These are phyloP conservation scores for Lepilemur septentrionalis DNA, from an alignment of 2,797 vertebrate species.

Conservation along the genomic window DNA sequence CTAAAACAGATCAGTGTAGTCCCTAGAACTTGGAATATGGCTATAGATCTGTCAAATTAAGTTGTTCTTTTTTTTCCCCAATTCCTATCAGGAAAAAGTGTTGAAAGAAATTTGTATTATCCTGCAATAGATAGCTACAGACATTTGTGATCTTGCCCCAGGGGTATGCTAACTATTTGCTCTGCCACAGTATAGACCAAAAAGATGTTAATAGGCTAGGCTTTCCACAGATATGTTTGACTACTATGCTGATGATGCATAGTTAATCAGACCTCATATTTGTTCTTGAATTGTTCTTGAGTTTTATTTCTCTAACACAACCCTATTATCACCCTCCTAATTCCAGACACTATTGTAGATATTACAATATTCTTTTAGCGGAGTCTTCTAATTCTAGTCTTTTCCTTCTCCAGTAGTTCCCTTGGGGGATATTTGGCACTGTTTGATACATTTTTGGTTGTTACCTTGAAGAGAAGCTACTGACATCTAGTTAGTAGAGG, in stretches of 20 bases:
- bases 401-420: background rate
- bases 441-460: background rate
- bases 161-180: background rate
- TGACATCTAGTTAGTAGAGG: background rate
- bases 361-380: background rate
- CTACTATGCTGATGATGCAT: background rate
- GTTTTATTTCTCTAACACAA: background rate
- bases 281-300: background rate
- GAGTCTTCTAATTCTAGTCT: background rate
- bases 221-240: background rate
- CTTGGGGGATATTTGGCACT: background rate
- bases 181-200: background rate
- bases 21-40: background rate
- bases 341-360: background rate
- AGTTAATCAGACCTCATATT: background rate
- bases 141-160: background rate
- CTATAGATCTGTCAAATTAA: background rate
- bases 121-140: background rate
- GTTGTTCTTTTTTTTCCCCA: rapidly evolving
- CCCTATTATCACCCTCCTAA: background rate
- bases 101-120: background rate
- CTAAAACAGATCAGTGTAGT: background rate
- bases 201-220: background rate
- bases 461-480: background rate
- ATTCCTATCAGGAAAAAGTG: background rate